These are phyloP conservation scores for Triplophysa siluroides DNA, from an alignment of 2,113 vertebrate genomes.

Conservation along the genomic window DNA sequence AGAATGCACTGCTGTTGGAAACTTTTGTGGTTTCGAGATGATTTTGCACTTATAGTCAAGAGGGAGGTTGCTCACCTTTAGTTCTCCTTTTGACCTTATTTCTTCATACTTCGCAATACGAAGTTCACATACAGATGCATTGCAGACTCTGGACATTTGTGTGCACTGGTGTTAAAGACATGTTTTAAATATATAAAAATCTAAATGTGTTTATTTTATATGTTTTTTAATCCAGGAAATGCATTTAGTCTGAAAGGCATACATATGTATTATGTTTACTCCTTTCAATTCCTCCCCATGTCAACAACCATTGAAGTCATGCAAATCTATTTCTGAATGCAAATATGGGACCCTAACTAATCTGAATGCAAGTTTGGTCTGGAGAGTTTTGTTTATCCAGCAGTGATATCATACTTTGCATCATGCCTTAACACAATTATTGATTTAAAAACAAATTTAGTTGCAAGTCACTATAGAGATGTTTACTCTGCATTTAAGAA, in stretches of 20 bases:
- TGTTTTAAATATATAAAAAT: too few relatives aligned
- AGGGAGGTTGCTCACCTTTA: conserved; percentile 25
- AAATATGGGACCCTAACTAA: conserved; percentile 37
- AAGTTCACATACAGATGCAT: background rate
- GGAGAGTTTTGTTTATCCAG: conserved; percentile 14
- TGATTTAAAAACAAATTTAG: background rate
- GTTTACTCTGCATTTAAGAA: too few relatives aligned
- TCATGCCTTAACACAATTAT: conserved; percentile 9
- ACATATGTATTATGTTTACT: too few relatives aligned
- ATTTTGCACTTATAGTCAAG: conserved; percentile 43
- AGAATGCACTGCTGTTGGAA: conserved; percentile 48
- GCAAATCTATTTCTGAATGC: conserved; percentile 43
- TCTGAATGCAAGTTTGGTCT: conserved; percentile 18
- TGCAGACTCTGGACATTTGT: too few relatives aligned
- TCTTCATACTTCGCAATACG: background rate
- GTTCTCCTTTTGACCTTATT: conserved; percentile 22
- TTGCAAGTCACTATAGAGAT: too few relatives aligned
- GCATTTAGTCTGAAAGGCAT: too few relatives aligned
- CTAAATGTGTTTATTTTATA: too few relatives aligned
- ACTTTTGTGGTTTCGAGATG: conserved; percentile 56
- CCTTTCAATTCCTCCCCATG: background rate
- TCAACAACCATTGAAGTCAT: conserved; percentile 7
- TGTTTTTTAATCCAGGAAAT: too few relatives aligned
- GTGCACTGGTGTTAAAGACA: too few relatives aligned
- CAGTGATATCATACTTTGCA: conserved; percentile 25